Percentiles rank a stretch among this genome's conserved stretches.
Evolutionary conservation across 2,113 vertebrate species (phyloP).

Genomic region (Anthoscopus minutus): DNA sequence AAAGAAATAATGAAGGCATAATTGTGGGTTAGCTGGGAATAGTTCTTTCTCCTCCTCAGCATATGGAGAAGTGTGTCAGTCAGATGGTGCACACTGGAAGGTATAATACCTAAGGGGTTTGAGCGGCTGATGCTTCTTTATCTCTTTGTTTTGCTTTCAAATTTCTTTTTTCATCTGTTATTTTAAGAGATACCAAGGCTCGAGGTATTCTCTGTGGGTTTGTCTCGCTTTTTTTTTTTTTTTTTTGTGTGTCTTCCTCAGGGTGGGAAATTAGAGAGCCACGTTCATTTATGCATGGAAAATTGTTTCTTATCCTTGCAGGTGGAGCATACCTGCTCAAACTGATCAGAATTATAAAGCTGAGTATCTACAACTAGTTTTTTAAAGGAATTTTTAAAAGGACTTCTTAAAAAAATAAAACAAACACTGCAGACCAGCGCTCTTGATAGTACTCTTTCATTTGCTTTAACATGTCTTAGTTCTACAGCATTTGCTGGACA

Average conservation of each 20-base stretch:
- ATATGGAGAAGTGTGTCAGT: constrained; percentile 72
- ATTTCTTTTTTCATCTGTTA: constrained; percentile 62
- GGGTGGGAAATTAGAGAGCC: not conserved
- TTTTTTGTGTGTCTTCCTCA: not conserved
- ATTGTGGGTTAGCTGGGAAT: constrained; percentile 69
- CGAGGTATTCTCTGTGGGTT: constrained; percentile 38
- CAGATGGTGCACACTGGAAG: constrained; percentile 67
- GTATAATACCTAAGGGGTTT: constrained; percentile 68
- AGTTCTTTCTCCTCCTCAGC: constrained; percentile 65
- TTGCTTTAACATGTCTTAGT: not conserved
- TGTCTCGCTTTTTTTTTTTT: not conserved
- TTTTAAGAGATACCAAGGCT: constrained; percentile 56
- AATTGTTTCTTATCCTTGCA: not conserved
- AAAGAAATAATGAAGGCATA: constrained; percentile 71
- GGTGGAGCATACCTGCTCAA: not conserved
- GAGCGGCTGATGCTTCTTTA: constrained; percentile 57
- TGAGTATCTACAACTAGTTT: not conserved
- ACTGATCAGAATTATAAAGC: not conserved
- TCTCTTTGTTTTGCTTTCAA: constrained; percentile 67
- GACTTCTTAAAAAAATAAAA: not conserved
- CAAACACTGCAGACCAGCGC: not conserved
- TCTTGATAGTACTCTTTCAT: not conserved
- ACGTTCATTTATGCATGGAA: not conserved
- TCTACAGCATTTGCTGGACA: not conserved
- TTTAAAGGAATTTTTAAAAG: not conserved